Evolutionary conservation across 2,888 invertebrate genomes (phyloP).

Genomic region (Luffia ferchaultella): DNA sequence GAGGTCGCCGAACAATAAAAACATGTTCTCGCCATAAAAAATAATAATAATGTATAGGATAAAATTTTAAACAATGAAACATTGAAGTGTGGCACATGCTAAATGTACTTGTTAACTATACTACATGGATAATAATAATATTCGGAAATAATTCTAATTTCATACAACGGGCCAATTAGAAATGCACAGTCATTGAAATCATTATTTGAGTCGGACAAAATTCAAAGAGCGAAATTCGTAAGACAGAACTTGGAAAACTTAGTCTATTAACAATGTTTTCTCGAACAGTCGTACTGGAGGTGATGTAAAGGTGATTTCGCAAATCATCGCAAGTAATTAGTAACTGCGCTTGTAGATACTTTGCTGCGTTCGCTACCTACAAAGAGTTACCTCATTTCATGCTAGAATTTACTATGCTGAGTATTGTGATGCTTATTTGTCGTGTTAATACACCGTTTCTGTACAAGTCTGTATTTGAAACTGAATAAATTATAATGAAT

Average conservation of each 20-base stretch:
- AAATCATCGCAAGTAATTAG: background rate
- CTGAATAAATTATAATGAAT: too few species aligned
- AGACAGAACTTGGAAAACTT: constrained; percentile 20
- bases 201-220: background rate
- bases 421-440: background rate
- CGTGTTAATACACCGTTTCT: too few species aligned
- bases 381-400: background rate
- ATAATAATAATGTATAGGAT: too few species aligned
- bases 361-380: background rate
- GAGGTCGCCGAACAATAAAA: too few species aligned
- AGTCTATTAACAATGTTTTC: constrained; percentile 37
- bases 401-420: background rate
- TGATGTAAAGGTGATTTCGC: background rate
- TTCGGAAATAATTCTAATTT: too few species aligned
- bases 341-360: background rate
- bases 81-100: too few species aligned
- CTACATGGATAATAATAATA: too few species aligned
- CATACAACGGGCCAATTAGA: too few species aligned
- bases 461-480: too few species aligned
- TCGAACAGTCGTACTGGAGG: constrained; percentile 20
- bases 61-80: too few species aligned
- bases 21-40: too few species aligned
- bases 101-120: too few species aligned
- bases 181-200: background rate
- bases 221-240: background rate